Base-by-base conservation (phyloP, 2,113 vertebrate genomes). In the Notothenia rossii region DNA sequence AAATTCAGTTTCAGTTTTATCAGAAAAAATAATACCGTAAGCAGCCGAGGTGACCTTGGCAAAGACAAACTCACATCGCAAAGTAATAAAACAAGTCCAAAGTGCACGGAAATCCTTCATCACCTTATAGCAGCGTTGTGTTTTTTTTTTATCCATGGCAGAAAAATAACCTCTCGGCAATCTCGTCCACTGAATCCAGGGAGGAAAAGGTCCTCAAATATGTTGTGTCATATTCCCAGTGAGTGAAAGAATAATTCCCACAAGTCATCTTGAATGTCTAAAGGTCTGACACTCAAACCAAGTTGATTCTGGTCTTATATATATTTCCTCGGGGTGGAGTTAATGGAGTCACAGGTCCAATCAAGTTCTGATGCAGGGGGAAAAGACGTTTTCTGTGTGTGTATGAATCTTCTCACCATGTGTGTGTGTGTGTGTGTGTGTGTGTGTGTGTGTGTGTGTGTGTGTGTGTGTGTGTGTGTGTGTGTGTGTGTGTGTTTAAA, bases 311-410 rank as follows among this genome's bases (percentile, higher is more conserved):
- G 77, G 25, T 58, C 70, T 89, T 83, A 75, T 91, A 94, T 90
- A 88, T 88, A 81, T 91, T 83, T 75, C 72, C 36, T 77, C 76
- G 70, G 92, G 93, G 91, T 92, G 93, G 92, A 92, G 89, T 87
- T 92, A 71, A 84, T 81, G 86, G 75, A 86, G 71, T 82, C 75
- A 84, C 78, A 77, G 81, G 84, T 93, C 93, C 92, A 93, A 91
- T 91, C 88, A 84, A 79, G 79, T 75, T 87, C 75, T 74, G 88
- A 80, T 77, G 77, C 1, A 77, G 45, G 59, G 54, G 75, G 75
- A 68, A 69, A 77, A 71, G 79, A 82, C 10, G 40, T 54, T 59
- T 72, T 79, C 22, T 40, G 45, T 49, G 2, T 20, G 59, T 75
- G 43, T 76, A 17, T 67, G 75, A 10, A 22, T 71, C 58, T 82